Evolutionary conservation across 2,888 invertebrate species (phyloP), one percentile per base, ranked within the genome.

Genomic region (Pyrrhosoma nymphula): DNA sequence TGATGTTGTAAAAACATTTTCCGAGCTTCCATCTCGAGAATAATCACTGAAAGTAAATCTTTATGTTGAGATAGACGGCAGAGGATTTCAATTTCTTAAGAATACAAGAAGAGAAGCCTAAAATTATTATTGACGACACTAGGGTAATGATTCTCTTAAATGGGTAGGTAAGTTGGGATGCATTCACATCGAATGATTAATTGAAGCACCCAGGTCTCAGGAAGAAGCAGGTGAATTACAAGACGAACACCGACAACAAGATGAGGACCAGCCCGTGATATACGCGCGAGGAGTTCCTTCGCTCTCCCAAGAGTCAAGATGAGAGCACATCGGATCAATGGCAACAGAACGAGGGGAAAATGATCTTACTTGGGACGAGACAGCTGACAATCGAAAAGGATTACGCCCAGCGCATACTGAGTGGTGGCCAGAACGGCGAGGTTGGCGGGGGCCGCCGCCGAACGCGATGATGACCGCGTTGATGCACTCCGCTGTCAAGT

Each of bases 341-440:
- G 69, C 69, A 69, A 69, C 12, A 20, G 69, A 20, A 69, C 69
- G 69, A 69, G 2, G 18, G 69, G 12, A 69, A 26, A 69, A 26
- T 8, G 26, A 69, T 12, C 69, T 60, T 60, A 23, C 23, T 69
- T 26, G 18, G 69, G 69, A 69, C 69, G 26, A 69, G 69, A 69
- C 69, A 69, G 69, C 69, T 69, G 69, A 69, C 69, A 69, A 69
- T 69, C 69, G 69, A 69, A 69, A 69, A 69, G 26, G 69, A 69
- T 69, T 69, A 69, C 69, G 69, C 69, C 26, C 69, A 12, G 69
- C 69, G 69, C 69, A 69, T 69, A 69, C 23, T 26, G 69, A 69
- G 69, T n/a, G 69, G 69, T 2, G n/a, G 60, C 60, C 20, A 60
- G 20, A 60, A 20, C 18, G 60, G 60, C 18, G 1, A 1, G 16